Evolutionary conservation across 2,888 invertebrate species (phyloP), one percentile per base, ranked within the genome.

Genomic region (Cosmia pyralina): DNA sequence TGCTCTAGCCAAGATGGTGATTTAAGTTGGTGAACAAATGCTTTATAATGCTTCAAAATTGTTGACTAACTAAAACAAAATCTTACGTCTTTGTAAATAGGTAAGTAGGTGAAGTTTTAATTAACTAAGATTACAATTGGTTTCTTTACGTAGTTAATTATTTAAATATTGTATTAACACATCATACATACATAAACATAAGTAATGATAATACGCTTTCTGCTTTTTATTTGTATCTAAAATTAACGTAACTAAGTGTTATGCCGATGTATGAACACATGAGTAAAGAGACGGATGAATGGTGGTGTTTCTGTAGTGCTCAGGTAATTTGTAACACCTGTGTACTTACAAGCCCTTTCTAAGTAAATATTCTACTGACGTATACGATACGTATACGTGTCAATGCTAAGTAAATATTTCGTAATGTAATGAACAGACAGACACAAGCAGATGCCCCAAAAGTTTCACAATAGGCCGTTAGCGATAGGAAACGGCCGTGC

Each of bases 401-500:
- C 85, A 82, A 78, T 79, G 78, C 62, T 77, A 77, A 80, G 82
- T 82, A 55, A 77, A 64, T 82, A 64, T 85, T 81, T 85, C 79
- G 79, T 79, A 85, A 85, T 75, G 62, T 81, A 72, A 69, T 81
- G 75, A 75, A 22, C 72, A 72, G 63, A 77, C 79, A 75, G 80
- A 81, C 81, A 82, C 76, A 76, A 86, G 83, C 83, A 82, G 82
- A 77, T 79, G 79, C 72, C 58, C 79, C 83, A 88, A 88, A 90
- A 89, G 85, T 86, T 79, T 86, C 83, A 92, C 92, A 92, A 93
- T 92, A 79, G 89, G 88, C 87, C 84, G 89, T 92, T 90, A 91
- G 85, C 72, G 85, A 68, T 89, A 89, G 90, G 88, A 88, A 90
- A 81, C 82, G 77, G 69, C 78, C 89, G 89, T 89, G 90, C 83